Evolutionary conservation across 2,888 invertebrate genomes (phyloP).

Genomic region (Toxonevra muliebris): DNA sequence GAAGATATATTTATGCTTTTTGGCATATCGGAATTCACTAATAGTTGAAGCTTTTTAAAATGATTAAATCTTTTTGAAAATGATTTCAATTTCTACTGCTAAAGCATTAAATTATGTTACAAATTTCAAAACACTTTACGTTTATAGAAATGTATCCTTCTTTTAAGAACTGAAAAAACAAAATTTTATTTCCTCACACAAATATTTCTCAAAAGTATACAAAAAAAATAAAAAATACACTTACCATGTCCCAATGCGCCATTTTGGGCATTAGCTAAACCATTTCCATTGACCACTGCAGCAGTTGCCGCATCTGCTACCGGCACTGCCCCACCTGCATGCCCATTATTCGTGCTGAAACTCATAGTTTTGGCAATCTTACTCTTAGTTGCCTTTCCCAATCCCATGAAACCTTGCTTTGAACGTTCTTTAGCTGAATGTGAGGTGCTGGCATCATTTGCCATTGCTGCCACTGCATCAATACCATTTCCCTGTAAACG

Average conservation of each 20-base stretch:
- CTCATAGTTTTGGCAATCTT: slow-evolving; percentile 62
- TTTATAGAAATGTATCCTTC: slow-evolving; percentile 30
- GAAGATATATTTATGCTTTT: too few relatives aligned
- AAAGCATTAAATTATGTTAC: too few relatives aligned
- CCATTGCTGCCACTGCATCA: slow-evolving; percentile 3
- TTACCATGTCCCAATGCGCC: slow-evolving; percentile 12
- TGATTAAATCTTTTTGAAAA: too few relatives aligned
- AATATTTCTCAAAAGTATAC: background rate
- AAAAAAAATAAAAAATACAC: background rate
- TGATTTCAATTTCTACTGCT: too few relatives aligned
- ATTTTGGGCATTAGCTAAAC: slow-evolving; percentile 34
- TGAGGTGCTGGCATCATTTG: background rate
- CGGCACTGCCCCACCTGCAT: slow-evolving; percentile 22
- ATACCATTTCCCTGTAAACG: slow-evolving; percentile 20
- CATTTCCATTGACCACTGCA: slow-evolving; percentile 25
- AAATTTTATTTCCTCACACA: background rate
- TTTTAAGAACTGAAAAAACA: slow-evolving; percentile 33
- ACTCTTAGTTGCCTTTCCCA: slow-evolving; percentile 63
- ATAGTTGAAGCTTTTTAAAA: too few relatives aligned
- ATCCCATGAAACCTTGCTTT: slow-evolving; percentile 56
- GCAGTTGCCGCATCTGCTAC: slow-evolving; percentile 26
- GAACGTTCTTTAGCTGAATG: slow-evolving; percentile 39
- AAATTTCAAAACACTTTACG: slow-evolving; percentile 12
- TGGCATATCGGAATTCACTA: too few relatives aligned
- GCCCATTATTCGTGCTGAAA: slow-evolving; percentile 47